phyloP scores from a whole-genome alignment of 1,140 invertebrate species.

The Amyelois transitella region DNA sequence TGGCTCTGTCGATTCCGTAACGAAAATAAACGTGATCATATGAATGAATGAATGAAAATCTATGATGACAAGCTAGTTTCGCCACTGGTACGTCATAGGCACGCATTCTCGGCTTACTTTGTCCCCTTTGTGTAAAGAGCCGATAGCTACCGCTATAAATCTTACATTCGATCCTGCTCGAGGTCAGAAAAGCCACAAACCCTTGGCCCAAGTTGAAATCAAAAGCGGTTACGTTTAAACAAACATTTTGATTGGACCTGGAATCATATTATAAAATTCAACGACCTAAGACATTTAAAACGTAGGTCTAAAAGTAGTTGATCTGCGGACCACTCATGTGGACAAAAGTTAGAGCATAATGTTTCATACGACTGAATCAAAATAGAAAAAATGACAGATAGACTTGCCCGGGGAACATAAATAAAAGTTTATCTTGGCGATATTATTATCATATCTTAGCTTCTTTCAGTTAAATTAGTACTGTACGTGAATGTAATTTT shows the following conservation, averaged over 20 bases:
- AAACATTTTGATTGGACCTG: not conserved
- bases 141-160: slow-evolving; percentile 54
- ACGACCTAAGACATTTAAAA: too few species aligned
- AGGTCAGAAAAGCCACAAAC: slow-evolving; percentile 35
- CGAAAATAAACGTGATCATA: not conserved
- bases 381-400: too few species aligned
- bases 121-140: slow-evolving; percentile 19
- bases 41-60: not conserved
- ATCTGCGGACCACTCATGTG: too few species aligned
- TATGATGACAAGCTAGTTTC: not conserved
- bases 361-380: too few species aligned
- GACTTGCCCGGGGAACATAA: too few species aligned
- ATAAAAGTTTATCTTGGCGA: too few species aligned
- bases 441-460: too few species aligned
- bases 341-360: too few species aligned
- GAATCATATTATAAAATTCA: too few species aligned
- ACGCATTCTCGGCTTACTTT: slow-evolving; percentile 1
- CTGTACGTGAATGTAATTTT: too few species aligned
- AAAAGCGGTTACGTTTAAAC: not conserved
- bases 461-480: too few species aligned
- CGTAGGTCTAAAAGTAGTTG: too few species aligned
- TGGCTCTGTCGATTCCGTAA: not conserved
- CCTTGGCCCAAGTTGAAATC: slow-evolving; percentile 17
- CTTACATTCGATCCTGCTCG: slow-evolving; percentile 33
- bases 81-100: not conserved